phyloP scores from a whole-genome alignment of 2,797 vertebrate species.

The Melanotaenia trifasciata region DNA sequence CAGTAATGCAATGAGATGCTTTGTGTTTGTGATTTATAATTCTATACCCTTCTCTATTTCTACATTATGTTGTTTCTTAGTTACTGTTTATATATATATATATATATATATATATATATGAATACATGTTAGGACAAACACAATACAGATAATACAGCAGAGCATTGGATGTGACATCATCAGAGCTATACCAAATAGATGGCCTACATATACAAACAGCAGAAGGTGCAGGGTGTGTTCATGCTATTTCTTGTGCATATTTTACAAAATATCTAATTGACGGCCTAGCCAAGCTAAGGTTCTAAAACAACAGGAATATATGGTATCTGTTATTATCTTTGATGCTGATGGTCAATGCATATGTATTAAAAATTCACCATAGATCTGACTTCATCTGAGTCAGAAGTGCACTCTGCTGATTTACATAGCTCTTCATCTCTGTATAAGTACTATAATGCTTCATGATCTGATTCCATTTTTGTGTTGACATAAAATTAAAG shows the following conservation, averaged over 20 bases:
- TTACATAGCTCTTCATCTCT: slow-evolving; percentile 67
- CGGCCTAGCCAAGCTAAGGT: slow-evolving; percentile 53
- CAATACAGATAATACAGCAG: no score
- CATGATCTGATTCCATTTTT: slow-evolving; percentile 76
- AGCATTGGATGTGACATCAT: slow-evolving; percentile 61
- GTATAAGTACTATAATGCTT: slow-evolving; percentile 74
- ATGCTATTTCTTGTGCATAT: slow-evolving; percentile 39
- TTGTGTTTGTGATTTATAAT: slow-evolving; percentile 15
- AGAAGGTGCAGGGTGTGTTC: slow-evolving; percentile 49
- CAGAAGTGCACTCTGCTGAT: slow-evolving; percentile 66
- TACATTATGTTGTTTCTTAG: slow-evolving; percentile 8
- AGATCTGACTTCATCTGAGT: slow-evolving; percentile 66
- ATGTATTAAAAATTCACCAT: slow-evolving; percentile 68
- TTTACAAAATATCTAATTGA: slow-evolving; percentile 51
- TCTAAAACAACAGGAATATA: slow-evolving; percentile 73
- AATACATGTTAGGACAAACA: no score
- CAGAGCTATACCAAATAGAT: slow-evolving; percentile 58
- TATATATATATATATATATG: no score
- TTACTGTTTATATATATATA: no score
- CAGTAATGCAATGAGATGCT: slow-evolving; percentile 23
- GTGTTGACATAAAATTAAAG: slow-evolving; percentile 78
- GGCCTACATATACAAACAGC: slow-evolving; percentile 67
- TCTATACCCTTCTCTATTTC: slow-evolving; percentile 2
- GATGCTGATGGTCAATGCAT: slow-evolving; percentile 62
- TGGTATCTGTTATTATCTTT: slow-evolving; percentile 66